Percentiles rank a stretch among this genome's conserved stretches.
These are phyloP conservation scores for Cepphus grylle DNA, from an alignment of 2,113 vertebrate species.

Conservation along the genomic window DNA sequence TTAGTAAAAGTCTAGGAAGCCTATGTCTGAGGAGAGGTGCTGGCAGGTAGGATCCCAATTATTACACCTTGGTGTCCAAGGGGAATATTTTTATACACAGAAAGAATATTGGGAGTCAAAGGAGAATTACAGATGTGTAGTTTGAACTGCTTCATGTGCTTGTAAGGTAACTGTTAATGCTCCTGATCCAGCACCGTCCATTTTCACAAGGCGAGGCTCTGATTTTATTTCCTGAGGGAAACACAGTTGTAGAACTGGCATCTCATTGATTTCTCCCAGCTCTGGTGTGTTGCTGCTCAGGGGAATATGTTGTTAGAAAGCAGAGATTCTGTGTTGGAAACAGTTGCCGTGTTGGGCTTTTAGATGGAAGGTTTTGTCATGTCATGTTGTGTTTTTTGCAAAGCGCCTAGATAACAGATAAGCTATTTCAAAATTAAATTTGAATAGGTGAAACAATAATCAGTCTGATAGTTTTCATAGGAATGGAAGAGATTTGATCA, in stretches of 20 bases:
- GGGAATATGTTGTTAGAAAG: not conserved
- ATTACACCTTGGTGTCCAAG: not conserved
- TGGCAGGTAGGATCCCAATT: not conserved
- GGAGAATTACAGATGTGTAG: not conserved
- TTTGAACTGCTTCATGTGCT: not conserved
- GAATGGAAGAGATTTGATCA: constrained; percentile 25
- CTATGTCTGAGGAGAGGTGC: not conserved
- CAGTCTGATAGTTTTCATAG: not conserved
- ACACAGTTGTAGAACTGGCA: not conserved
- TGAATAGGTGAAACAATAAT: not conserved
- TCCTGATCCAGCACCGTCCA: not conserved
- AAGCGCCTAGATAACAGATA: not conserved
- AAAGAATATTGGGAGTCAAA: not conserved
- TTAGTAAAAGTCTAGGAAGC: not conserved
- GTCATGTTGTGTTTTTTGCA: not conserved
- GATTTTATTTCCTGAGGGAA: not conserved
- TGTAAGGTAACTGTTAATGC: not conserved
- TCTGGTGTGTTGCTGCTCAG: not conserved
- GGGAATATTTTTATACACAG: not conserved
- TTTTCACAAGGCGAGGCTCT: not conserved
- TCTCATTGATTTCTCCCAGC: not conserved
- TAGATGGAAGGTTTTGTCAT: not conserved
- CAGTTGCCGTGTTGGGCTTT: not conserved
- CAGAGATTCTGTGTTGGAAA: not conserved
- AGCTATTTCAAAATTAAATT: not conserved